These are phyloP conservation scores for Melanotaenia nigrans DNA, from an alignment of 2,797 vertebrate genomes.

Conservation along the genomic window DNA sequence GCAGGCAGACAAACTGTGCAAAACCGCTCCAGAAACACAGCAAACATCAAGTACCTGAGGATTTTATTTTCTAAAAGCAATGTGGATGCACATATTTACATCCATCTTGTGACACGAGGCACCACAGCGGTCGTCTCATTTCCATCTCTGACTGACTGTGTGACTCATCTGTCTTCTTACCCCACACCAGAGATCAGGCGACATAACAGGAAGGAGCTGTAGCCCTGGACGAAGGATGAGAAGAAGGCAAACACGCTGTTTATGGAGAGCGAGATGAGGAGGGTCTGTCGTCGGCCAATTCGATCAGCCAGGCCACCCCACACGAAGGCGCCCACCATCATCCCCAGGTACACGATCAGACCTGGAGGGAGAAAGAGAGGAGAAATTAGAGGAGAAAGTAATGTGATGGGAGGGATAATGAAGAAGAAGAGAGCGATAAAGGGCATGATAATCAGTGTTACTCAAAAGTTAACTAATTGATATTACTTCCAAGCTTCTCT, in stretches of 20 bases:
- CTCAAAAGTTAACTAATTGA: constrained; percentile 30
- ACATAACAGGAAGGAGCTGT: constrained; percentile 97
- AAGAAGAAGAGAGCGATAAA: no score
- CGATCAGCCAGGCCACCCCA: constrained; percentile 96
- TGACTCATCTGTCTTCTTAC: constrained; percentile 74
- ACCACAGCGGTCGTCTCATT: no score
- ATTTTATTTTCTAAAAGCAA: no score
- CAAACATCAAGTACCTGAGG: no score
- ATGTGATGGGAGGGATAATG: not conserved
- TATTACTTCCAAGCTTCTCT: constrained; percentile 25
- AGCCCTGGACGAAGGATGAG: constrained; percentile 80
- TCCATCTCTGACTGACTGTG: no score
- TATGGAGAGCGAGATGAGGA: constrained; percentile 97
- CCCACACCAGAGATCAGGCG: constrained; percentile 95
- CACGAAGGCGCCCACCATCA: constrained; percentile 98
- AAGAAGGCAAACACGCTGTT: constrained; percentile 96
- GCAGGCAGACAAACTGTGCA: no score
- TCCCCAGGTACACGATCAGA: constrained; percentile 96
- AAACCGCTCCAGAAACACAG: no score
- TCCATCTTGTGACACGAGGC: no score
- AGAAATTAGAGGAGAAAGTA: not conserved
- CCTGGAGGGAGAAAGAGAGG: constrained; percentile 76
- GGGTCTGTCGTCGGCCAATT: constrained; percentile 93
- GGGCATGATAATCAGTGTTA: no score
- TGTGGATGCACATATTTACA: no score